phyloP scores from a whole-genome alignment of 2,888 invertebrate genomes.

The Chrysomela aeneicollis region DNA sequence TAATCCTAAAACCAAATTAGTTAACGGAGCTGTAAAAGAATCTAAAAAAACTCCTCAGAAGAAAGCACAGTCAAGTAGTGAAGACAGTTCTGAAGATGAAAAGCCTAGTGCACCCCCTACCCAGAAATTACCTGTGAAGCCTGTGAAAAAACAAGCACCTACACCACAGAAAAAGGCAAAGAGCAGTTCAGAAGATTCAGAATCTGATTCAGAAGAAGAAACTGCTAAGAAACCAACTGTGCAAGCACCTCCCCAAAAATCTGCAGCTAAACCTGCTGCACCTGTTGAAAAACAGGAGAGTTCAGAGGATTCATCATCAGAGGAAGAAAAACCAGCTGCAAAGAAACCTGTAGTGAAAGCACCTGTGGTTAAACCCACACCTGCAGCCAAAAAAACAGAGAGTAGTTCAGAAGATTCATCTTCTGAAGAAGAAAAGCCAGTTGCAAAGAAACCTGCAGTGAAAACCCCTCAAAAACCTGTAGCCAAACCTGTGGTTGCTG shows the following conservation, averaged over 20 bases:
- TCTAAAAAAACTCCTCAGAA: slow-evolving; percentile 3
- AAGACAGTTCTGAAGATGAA: slow-evolving; percentile 45
- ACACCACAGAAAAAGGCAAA: slow-evolving; percentile 32
- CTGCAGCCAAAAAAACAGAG: slow-evolving; percentile 8
- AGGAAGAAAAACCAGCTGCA: slow-evolving; percentile 37
- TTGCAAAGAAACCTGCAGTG: slow-evolving; percentile 22
- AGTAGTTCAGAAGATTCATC: slow-evolving; percentile 19
- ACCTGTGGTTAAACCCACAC: slow-evolving; percentile 14
- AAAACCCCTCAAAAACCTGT: slow-evolving; percentile 19
- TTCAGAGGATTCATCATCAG: slow-evolving; percentile 43
- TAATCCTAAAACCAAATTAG: slow-evolving; percentile 23
- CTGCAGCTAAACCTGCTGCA: slow-evolving; percentile 27
- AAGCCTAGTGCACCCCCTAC: slow-evolving; percentile 32
- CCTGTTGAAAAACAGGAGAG: slow-evolving; percentile 29
- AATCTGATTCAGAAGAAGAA: slow-evolving; percentile 45
- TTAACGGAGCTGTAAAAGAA: slow-evolving; percentile 28
- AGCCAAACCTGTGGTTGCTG: slow-evolving; percentile 29
- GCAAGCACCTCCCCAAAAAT: background rate
- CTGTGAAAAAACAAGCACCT: background rate
- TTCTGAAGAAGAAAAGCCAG: slow-evolving; percentile 17
- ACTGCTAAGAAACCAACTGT: background rate
- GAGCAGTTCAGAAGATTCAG: slow-evolving; percentile 42
- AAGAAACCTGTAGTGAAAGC: slow-evolving; percentile 36
- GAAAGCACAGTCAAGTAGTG: slow-evolving; percentile 37
- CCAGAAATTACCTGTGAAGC: slow-evolving; percentile 11